phyloP scores from a whole-genome alignment of 2,888 invertebrate genomes.

The Bruchidius siliquastri region DNA sequence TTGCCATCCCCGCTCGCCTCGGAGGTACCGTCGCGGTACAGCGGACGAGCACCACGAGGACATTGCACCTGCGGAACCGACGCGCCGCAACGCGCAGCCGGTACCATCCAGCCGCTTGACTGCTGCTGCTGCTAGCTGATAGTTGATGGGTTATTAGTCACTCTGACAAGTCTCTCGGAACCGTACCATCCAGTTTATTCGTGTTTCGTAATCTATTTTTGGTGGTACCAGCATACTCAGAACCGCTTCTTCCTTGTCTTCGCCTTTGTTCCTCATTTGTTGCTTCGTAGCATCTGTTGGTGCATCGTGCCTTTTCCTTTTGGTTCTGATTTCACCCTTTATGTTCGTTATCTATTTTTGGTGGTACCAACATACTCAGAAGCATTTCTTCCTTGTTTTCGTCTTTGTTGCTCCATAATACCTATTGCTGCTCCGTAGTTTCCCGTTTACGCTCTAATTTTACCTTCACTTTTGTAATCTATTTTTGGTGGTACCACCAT shows the following conservation, averaged over 20 bases:
- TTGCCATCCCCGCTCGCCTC: constrained; percentile 36
- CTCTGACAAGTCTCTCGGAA: constrained; percentile 36
- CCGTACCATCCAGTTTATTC: constrained; percentile 19
- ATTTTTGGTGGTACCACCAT: too few species aligned
- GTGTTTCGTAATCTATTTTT: constrained; percentile 2
- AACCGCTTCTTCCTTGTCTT: not conserved
- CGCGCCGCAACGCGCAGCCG: constrained; percentile 9
- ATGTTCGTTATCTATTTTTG: too few species aligned
- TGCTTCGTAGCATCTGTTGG: not conserved
- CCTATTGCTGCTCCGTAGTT: too few species aligned
- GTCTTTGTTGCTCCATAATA: too few species aligned
- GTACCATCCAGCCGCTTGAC: not conserved
- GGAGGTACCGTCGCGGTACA: not conserved
- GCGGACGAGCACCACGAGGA: constrained; percentile 31
- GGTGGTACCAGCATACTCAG: not conserved
- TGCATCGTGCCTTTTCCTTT: too few species aligned
- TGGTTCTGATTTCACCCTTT: too few species aligned
- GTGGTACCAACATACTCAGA: too few species aligned
- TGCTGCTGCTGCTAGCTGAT: constrained; percentile 13
- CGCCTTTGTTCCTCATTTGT: not conserved
- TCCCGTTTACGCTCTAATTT: too few species aligned
- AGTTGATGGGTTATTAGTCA: constrained; percentile 44
- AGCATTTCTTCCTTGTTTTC: too few species aligned
- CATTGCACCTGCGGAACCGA: constrained; percentile 47
- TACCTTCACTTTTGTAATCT: too few species aligned